Evolutionary conservation across 2,797 vertebrate species (phyloP).

Genomic region (Tragelaphus eurycerus): DNA sequence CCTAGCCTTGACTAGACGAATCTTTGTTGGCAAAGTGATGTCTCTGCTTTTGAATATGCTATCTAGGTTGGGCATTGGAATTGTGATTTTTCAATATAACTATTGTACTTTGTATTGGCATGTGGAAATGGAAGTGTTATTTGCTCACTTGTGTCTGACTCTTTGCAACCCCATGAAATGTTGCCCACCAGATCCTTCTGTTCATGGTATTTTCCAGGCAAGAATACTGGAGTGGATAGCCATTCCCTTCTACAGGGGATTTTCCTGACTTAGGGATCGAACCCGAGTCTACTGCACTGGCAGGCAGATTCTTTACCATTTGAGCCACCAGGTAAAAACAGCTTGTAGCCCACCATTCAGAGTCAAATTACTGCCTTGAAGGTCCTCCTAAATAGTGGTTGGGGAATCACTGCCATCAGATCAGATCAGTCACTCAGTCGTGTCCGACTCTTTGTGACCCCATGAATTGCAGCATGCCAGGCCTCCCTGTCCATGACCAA

Average conservation of each 20-base stretch:
- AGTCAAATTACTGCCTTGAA: background rate
- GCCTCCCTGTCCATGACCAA: too few relatives aligned
- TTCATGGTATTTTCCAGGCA: background rate
- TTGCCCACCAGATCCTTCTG: background rate
- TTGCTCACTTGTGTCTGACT: background rate
- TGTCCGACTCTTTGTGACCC: too few relatives aligned
- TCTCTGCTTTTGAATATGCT: too few relatives aligned
- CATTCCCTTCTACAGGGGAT: background rate
- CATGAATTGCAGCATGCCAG: too few relatives aligned
- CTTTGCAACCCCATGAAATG: background rate
- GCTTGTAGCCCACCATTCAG: background rate
- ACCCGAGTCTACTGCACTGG: background rate
- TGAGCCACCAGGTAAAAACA: background rate
- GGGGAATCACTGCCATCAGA: background rate
- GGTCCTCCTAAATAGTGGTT: background rate
- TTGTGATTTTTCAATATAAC: too few relatives aligned
- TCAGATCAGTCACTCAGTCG: too few relatives aligned
- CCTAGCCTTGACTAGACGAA: too few relatives aligned
- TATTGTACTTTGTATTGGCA: too few relatives aligned
- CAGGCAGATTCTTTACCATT: background rate
- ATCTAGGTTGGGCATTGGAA: too few relatives aligned
- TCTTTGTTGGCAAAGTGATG: too few relatives aligned
- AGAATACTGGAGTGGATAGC: background rate
- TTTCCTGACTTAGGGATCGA: fast-evolving
- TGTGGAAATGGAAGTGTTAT: too few relatives aligned